Conservation (phyloP, 2,888 invertebrate genomes). For the Hyppa rectilinea region DNA sequence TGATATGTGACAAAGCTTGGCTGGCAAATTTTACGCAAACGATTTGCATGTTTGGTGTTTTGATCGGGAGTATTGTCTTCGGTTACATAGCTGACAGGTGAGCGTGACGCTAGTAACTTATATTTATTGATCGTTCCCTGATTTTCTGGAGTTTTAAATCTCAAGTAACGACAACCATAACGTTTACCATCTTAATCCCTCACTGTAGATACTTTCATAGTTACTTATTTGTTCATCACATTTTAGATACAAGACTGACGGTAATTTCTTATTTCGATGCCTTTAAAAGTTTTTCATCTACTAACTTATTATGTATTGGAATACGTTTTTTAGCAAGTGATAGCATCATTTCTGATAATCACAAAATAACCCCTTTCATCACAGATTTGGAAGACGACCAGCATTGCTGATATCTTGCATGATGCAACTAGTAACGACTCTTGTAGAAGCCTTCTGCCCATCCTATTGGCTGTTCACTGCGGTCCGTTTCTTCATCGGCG, state of each 20-base stretch:
- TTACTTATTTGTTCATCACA: no score
- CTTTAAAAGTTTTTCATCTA: no score
- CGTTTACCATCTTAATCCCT: no score
- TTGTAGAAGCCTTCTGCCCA: slow-evolving; percentile 91
- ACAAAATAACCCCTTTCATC: slow-evolving; percentile 64
- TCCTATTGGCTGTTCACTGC: slow-evolving; percentile 89
- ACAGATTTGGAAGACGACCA: slow-evolving; percentile 93
- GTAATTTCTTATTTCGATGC: no score
- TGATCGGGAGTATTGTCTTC: slow-evolving; percentile 92
- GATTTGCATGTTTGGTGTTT: slow-evolving; percentile 93
- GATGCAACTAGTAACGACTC: slow-evolving; percentile 91
- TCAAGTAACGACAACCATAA: no score
- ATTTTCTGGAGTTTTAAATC: no score
- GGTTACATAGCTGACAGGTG: slow-evolving; percentile 93
- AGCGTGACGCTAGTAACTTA: slow-evolving; percentile 66
- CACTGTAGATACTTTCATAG: no score
- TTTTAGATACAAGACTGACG: no score
- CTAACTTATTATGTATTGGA: neutral
- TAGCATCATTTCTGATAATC: neutral
- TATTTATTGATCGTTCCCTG: neutral
- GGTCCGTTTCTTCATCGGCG: slow-evolving; percentile 92
- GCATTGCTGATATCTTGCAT: slow-evolving; percentile 92
- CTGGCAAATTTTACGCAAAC: slow-evolving; percentile 92
- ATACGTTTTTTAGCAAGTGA: neutral
- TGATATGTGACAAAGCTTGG: slow-evolving; percentile 92